Evolutionary conservation across 2,888 invertebrate species (phyloP), one percentile per base, ranked within the genome.

Genomic region (Allacma fusca): DNA sequence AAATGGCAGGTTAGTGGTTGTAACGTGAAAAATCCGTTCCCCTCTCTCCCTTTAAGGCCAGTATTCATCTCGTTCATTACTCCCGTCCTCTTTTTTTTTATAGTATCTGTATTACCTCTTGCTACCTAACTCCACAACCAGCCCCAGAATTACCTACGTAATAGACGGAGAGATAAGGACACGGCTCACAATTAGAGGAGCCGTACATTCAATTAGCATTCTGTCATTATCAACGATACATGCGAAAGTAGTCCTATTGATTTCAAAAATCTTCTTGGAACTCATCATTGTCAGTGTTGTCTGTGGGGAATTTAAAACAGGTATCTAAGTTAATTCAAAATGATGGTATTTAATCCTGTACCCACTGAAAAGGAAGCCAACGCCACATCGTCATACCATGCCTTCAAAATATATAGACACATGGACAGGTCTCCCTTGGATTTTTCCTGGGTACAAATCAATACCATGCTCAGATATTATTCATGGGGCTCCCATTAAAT

Each of bases 51-150:
- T 64, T 13, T 64, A 24, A 43, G 70, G 34, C 62, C 73, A 40
- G 34, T 29, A 40, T 73, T 73, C 73, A 73, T 62, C 34, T 73
- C 62, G 73, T 73, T 73, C 73, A 73, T 73, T 73, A 62, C 73
- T 73, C 73, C 73, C 73, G 64, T 73, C 64, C 73, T 44, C 64
- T 73, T 73, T 70, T 73, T 64, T 64, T 19, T 21, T 69, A 1
- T 69, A 19, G 19, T 40, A 9, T n/a, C n/a, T n/a, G n/a, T n/a
- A n/a, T n/a, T n/a, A n/a, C n/a, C n/a, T n/a, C n/a, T n/a, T n/a
- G n/a, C n/a, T n/a, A n/a, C n/a, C n/a, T n/a, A n/a, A n/a, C n/a
- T n/a, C n/a, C n/a, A n/a, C n/a, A n/a, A n/a, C n/a, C n/a, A n/a
- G n/a, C n/a, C n/a, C n/a, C n/a, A 50, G 50, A 5, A 50, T 50